Conservation (phyloP, 1,140 invertebrate species). For the Conus betulinus region DNA sequence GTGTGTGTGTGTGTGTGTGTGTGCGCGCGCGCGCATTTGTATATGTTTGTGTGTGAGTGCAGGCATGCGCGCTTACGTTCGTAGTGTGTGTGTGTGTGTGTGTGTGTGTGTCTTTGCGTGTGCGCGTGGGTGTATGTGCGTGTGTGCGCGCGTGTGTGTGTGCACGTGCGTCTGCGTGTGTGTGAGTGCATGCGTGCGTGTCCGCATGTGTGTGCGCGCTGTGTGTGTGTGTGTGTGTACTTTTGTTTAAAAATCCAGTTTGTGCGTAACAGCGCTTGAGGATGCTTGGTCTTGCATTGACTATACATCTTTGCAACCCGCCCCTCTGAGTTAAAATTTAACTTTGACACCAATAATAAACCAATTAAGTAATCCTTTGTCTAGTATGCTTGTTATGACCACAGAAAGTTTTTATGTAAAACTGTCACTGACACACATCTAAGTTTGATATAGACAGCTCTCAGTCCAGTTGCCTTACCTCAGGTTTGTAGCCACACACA, state of each 20-base stretch:
- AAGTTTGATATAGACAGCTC: no score
- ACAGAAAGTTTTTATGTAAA: no score
- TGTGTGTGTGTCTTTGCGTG: not conserved
- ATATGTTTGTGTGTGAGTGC: not conserved
- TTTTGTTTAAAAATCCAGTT: not conserved
- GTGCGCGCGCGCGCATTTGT: not conserved
- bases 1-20: not conserved
- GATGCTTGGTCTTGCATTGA: no score
- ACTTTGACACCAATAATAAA: no score
- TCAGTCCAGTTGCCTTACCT: no score
- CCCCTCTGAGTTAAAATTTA: no score
- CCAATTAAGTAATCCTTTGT: not conserved
- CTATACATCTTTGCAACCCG: no score
- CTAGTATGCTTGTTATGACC: no score
- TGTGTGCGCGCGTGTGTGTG: not conserved
- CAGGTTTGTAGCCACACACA: no score
- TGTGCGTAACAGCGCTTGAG: not conserved
- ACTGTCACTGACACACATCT: no score
- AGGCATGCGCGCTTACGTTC: no score
- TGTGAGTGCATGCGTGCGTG: not conserved
- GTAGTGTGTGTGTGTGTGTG: slow-evolving; percentile 13
- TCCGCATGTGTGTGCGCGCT: not conserved
- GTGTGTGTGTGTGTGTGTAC: not conserved
- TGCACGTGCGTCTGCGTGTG: not conserved
- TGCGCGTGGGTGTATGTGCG: not conserved